Percentiles rank a stretch among this genome's conserved stretches.
These are phyloP conservation scores for Kryptolebias ocellatus DNA, from an alignment of 2,797 vertebrate genomes.

Conservation along the genomic window DNA sequence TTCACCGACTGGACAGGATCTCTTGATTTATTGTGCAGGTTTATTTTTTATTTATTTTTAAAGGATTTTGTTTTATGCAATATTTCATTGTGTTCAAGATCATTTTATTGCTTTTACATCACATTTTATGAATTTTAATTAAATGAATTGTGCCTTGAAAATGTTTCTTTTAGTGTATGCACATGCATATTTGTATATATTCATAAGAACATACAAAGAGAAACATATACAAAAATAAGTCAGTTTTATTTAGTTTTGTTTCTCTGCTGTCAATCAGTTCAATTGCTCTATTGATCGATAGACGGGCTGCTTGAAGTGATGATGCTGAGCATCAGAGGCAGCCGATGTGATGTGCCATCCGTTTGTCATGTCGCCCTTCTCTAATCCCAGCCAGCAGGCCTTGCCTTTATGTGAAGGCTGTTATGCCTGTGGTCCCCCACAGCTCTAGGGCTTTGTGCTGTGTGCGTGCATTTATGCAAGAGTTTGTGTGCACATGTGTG, in stretches of 20 bases:
- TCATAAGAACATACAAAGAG: constrained; percentile 7
- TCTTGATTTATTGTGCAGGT: too few species aligned
- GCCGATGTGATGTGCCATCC: constrained; percentile 88
- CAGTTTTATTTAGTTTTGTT: constrained; percentile 83
- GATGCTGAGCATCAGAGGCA: constrained; percentile 84
- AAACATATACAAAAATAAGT: constrained; percentile 56
- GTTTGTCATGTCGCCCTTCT: constrained; percentile 87
- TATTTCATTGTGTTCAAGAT: too few species aligned
- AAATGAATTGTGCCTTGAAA: neutral
- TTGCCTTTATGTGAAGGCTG: constrained; percentile 91
- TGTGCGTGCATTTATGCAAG: constrained; percentile 57
- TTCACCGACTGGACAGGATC: too few species aligned
- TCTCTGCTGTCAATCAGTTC: constrained; percentile 81
- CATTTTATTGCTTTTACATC: too few species aligned
- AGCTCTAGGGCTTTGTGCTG: constrained; percentile 59
- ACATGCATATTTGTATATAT: neutral
- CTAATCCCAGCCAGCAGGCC: constrained; percentile 91
- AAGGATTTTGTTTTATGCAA: too few species aligned
- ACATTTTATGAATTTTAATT: neutral
- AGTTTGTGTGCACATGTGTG: constrained; percentile 71
- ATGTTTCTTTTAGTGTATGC: neutral
- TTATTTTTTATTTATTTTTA: too few species aligned
- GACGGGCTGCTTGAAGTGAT: constrained; percentile 77
- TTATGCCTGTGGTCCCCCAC: constrained; percentile 82
- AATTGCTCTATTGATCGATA: constrained; percentile 88